Evolutionary conservation across 2,113 vertebrate genomes (phyloP).

Genomic region (Turnix velox): DNA sequence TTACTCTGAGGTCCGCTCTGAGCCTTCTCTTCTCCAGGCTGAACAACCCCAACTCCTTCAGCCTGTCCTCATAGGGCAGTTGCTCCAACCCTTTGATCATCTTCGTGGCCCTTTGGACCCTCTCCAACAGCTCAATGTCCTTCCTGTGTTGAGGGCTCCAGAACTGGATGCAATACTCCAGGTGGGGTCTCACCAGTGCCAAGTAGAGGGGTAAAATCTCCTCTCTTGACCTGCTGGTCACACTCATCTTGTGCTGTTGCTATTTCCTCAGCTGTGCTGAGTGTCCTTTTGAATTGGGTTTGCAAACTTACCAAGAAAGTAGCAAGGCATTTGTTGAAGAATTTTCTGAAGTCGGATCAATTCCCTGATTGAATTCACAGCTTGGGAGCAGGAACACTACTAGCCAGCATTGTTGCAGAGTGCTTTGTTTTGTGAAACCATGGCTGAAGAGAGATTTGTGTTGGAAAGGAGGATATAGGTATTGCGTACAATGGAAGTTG

Average conservation of each 20-base stretch:
- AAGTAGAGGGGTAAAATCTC: no score
- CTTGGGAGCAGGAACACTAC: slow-evolving; percentile 6
- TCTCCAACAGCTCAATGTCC: no score
- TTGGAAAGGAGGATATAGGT: slow-evolving; percentile 20
- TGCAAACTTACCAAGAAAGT: not conserved
- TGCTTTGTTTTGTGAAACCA: slow-evolving; percentile 32
- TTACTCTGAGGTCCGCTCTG: no score
- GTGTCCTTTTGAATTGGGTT: not conserved
- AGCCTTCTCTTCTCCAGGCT: no score
- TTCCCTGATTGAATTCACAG: slow-evolving; percentile 10
- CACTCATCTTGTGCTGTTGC: not conserved
- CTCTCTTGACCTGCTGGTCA: no score
- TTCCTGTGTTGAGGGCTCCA: no score
- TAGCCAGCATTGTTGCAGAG: slow-evolving; percentile 33
- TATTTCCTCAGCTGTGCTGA: not conserved
- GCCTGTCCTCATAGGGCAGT: no score
- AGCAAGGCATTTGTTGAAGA: not conserved
- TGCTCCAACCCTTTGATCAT: no score
- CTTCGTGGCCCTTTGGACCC: no score
- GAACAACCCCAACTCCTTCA: no score
- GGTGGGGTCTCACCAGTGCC: no score
- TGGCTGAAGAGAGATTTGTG: slow-evolving; percentile 21
- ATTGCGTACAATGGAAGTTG: not conserved
- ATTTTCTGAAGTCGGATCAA: slow-evolving; percentile 18
- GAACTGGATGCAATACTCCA: no score